phyloP scores from a whole-genome alignment of 2,888 invertebrate species.

The Athalia cordata region DNA sequence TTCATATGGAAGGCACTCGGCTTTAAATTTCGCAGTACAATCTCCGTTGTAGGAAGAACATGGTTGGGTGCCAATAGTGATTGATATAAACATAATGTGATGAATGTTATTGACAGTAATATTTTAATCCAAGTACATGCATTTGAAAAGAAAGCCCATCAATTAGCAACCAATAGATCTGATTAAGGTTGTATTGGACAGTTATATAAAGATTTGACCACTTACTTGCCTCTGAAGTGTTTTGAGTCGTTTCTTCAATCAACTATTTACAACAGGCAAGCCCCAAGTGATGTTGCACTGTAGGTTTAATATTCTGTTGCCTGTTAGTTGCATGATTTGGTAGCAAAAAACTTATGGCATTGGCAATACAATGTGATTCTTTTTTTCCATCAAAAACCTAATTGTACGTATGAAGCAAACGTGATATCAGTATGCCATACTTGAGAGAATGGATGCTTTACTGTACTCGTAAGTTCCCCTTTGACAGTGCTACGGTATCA shows the following conservation, averaged over 20 bases:
- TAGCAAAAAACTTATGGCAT: neutral
- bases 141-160: neutral
- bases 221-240: neutral
- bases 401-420: neutral
- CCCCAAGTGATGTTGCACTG: neutral
- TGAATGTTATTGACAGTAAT: neutral
- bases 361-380: neutral
- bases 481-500: conserved; percentile 10
- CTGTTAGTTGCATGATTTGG: neutral
- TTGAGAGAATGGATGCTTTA: neutral
- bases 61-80: neutral
- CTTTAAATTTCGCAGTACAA: neutral
- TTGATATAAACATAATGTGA: neutral
- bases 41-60: neutral
- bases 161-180: neutral
- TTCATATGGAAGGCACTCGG: neutral
- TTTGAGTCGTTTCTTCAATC: conserved; percentile 4
- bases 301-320: conserved; percentile 10
- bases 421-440: neutral
- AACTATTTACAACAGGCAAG: conserved; percentile 3
- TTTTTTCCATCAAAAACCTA: neutral
- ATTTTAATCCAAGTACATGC: conserved; percentile 7
- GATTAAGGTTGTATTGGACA: neutral
- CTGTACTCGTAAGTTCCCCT: neutral
- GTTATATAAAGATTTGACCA: neutral